phyloP scores from a whole-genome alignment of 2,888 invertebrate species.

The Barypeithes pellucidus region DNA sequence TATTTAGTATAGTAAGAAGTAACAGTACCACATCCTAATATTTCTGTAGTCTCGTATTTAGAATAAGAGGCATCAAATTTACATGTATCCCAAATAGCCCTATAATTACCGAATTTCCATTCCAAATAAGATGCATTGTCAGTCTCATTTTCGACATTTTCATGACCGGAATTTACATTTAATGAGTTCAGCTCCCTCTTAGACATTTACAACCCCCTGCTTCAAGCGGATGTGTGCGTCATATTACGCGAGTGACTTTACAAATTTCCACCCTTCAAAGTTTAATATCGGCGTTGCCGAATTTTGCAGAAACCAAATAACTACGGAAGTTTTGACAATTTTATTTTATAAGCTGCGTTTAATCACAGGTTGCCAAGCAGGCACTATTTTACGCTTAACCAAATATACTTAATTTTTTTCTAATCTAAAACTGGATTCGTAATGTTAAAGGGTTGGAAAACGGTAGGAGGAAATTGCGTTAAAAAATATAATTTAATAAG shows the following conservation, averaged over 20 bases:
- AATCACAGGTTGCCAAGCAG: too few relatives aligned
- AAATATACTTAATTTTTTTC: too few relatives aligned
- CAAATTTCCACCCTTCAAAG: constrained; percentile 33
- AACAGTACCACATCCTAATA: too few relatives aligned
- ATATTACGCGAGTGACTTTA: constrained; percentile 41
- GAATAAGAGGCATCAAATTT: not conserved
- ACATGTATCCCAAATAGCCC: not conserved
- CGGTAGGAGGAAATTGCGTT: too few relatives aligned
- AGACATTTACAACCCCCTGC: constrained; percentile 31
- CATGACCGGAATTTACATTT: constrained; percentile 36
- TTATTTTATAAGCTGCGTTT: too few relatives aligned
- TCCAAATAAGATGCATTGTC: constrained; percentile 27
- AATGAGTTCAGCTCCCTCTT: constrained; percentile 33
- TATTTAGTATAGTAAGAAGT: too few relatives aligned
- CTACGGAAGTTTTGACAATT: not conserved
- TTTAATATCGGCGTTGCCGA: constrained; percentile 20
- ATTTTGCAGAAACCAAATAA: not conserved
- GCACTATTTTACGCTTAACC: too few relatives aligned
- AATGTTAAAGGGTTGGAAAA: too few relatives aligned
- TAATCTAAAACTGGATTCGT: too few relatives aligned
- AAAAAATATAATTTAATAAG: too few relatives aligned
- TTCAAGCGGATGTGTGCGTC: constrained; percentile 36
- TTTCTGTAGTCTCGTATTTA: not conserved
- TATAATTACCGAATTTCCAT: constrained; percentile 33
- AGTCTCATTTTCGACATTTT: constrained; percentile 37